Evolutionary conservation across 2,113 vertebrate species (phyloP), one percentile per base, ranked within the genome.

Genomic region (Megalops atlanticus): DNA sequence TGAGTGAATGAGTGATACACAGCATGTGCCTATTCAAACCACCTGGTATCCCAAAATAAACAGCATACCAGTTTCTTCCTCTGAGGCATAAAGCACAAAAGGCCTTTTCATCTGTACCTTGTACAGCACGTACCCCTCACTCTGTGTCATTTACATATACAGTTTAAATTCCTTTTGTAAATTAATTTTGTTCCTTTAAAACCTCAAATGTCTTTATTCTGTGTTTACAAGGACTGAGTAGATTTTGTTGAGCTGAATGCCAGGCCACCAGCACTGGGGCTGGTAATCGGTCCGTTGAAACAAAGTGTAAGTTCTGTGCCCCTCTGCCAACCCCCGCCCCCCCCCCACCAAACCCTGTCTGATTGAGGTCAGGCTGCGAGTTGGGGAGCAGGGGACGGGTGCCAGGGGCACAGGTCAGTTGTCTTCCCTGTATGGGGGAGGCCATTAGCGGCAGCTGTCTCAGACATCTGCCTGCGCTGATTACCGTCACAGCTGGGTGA

Each of bases 401-500:
- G 31, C 47, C 45, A 10, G n/a, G 21, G 18, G 54, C 39, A 12
- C 52, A 15, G 54, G 74, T 77, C 58, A 72, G 54, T 58, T 49
- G 80, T 84, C 73, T 79, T 88, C 81, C 86, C 89, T 86, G 88
- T 89, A 87, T 85, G 87, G 88, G 64, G 38, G 72, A 58, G 74
- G 84, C 78, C 90, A 91, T 92, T 92, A 97, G 90, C 79, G 36
- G 80, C 86, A 93, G 92, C 92, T 95, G 93, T 87, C 21, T 0
- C 85, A 95, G 94, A 96, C 92, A 93, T 90, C 93, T 97, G 96
- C 90, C 94, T 38, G 0, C 84, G 92, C 89, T 49, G 4, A 95
- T 97, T 94, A 96, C 83, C 58, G 0, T 96, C 95, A 95, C 90
- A 83, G 87, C 84, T 35, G 74, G 84, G 87, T 18, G 12, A 88